phyloP scores from a whole-genome alignment of 2,797 vertebrate species.

The Fundulus diaphanus region DNA sequence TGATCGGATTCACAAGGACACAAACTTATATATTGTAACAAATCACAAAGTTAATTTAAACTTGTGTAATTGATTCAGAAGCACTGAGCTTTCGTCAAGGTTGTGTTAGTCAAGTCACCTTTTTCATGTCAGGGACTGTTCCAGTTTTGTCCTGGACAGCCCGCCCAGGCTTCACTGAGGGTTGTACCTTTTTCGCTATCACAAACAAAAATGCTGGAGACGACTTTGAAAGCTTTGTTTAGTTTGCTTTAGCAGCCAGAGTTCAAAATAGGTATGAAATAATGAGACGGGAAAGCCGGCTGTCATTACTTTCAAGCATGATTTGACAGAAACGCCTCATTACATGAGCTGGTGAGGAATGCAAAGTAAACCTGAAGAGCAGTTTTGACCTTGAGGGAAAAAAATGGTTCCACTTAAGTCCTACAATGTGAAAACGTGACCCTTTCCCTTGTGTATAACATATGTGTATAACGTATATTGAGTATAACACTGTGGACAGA shows the following conservation, averaged over 20 bases:
- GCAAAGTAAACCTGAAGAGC: not conserved
- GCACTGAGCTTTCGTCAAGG: not conserved
- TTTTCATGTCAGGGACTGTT: not conserved
- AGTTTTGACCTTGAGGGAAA: not conserved
- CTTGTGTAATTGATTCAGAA: not conserved
- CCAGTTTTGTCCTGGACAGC: not conserved
- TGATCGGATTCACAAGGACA: not conserved
- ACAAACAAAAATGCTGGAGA: not conserved
- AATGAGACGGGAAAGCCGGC: not conserved
- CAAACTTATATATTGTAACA: not conserved
- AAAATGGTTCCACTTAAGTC: not conserved
- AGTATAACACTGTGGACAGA: not conserved
- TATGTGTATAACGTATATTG: too few species aligned
- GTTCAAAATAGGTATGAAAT: not conserved
- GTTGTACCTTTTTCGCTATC: not conserved
- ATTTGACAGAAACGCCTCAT: constrained; percentile 41
- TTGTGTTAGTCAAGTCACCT: not conserved
- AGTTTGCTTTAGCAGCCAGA: not conserved
- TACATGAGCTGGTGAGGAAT: constrained; percentile 5
- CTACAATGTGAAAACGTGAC: not conserved
- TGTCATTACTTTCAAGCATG: not conserved
- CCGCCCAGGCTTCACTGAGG: not conserved
- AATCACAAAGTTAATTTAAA: not conserved
- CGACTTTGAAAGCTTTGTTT: not conserved
- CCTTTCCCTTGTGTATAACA: too few species aligned